phyloP scores from a whole-genome alignment of 2,888 invertebrate genomes.

The Scaptomyza parva region DNA sequence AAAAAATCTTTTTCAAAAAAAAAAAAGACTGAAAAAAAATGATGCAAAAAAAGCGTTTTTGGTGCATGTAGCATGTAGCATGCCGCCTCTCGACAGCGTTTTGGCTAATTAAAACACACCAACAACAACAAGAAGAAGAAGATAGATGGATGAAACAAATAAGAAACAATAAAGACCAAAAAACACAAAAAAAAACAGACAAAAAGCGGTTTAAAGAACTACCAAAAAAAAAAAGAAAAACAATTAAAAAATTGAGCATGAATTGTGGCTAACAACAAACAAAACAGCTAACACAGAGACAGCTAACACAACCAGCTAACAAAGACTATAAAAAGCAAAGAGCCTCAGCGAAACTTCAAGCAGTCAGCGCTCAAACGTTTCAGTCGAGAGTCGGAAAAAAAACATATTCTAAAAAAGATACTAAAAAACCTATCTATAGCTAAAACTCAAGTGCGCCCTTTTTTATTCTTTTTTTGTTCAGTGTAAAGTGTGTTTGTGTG shows the following conservation, averaged over 20 bases:
- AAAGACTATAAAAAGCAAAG: conserved; percentile 71
- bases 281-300: no score
- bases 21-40: conserved; percentile 43
- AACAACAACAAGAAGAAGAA: no score
- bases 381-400: conserved; percentile 24
- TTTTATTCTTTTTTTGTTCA: conserved; percentile 14
- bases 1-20: conserved; percentile 13
- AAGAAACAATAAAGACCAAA: conserved; percentile 21
- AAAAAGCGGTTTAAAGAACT: conserved; percentile 27
- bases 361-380: conserved; percentile 47
- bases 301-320: conserved; percentile 4
- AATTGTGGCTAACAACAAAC: conserved; percentile 29
- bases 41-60: conserved; percentile 65
- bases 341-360: conserved; percentile 33
- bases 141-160: conserved; percentile 13
- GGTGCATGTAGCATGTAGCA: conserved; percentile 66
- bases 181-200: conserved; percentile 13
- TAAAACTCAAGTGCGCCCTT: conserved; percentile 6
- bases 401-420: not conserved
- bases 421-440: conserved; percentile 9
- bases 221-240: conserved; percentile 40
- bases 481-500: conserved; percentile 17
- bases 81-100: conserved; percentile 51
- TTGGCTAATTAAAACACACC: conserved; percentile 73
- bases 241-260: conserved; percentile 70